Base-by-base conservation (phyloP, 2,113 vertebrate species). In the Terrapene triunguis region DNA sequence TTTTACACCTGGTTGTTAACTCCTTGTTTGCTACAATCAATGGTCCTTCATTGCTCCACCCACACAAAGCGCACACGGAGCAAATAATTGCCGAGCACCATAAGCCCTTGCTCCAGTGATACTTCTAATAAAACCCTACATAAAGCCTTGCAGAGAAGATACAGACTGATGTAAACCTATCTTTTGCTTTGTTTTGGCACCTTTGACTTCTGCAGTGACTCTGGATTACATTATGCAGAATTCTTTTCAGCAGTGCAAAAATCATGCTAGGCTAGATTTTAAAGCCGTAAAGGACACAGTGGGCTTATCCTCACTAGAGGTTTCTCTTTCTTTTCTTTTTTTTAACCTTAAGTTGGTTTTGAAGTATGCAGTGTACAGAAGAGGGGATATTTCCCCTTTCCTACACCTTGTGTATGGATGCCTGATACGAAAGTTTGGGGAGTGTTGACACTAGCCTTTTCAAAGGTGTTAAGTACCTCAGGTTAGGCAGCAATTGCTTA, bases 161-260 rank as follows among this genome's bases (percentile, higher is more conserved):
- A 82, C 80, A 88, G 80, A 65, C 72, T 17, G 84, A 87, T 96
- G 96, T 94, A 90, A 85, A 89, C 38, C 87, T 92, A 84, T 85
- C 51, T 0, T 59, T 95, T 89, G 54, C 87, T 88, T 95, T 57
- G 80, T 13, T 94, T 89, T 85, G 81, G 72, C 94, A 85, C 9
- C 89, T 94, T 87, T 35, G 27, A 21, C 69, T 90, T 89, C 62
- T 85, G 59, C 42, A 72, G 48, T 96, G 94, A 89, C 87, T 90
- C 44, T 47, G 69, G 51, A 32, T 90, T 82, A 78, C 0, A 0
- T 51, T 54, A 93, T 44, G 85, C 83, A 89, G 80, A 94, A 69
- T 82, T 93, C 42, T 86, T 90, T 3, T 87, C 72, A 80, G 55
- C 50, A 83, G 24, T 1, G 72, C 74, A 74, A 54, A 93, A 91